A percentile compares a stretch with the other conserved stretches of the same genome.
These are phyloP conservation scores for Sturmia bella DNA, from an alignment of 2,888 invertebrate genomes.

Conservation along the genomic window DNA sequence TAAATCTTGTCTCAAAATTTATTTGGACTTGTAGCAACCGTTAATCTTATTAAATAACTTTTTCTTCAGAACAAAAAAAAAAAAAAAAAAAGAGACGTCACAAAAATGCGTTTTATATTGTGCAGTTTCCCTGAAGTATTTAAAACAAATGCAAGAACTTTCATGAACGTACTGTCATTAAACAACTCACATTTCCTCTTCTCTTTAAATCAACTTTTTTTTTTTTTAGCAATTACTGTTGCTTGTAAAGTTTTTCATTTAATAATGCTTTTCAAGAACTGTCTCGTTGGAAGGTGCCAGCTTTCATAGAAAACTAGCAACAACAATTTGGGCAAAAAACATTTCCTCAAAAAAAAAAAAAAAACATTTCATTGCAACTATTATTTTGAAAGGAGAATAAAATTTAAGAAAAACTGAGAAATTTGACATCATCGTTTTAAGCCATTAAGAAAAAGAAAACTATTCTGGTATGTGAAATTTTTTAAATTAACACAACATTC, in stretches of 20 bases:
- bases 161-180: constrained; percentile 1
- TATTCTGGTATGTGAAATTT: background rate
- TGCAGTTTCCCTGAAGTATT: background rate
- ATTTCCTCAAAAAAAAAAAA: background rate
- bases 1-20: no score
- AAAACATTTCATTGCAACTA: background rate
- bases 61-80: background rate
- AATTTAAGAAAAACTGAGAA: background rate
- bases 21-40: no score
- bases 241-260: constrained; percentile 8
- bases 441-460: background rate
- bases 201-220: background rate
- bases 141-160: background rate
- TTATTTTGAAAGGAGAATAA: background rate
- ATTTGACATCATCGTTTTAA: constrained; percentile 3
- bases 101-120: background rate
- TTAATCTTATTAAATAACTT: no score
- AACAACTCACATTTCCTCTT: constrained; percentile 1
- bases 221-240: constrained; percentile 11
- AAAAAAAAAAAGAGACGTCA: background rate
- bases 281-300: background rate
- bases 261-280: constrained; percentile 17
- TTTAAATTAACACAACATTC: constrained; percentile 15
- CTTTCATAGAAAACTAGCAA: constrained; percentile 9
- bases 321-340: constrained; percentile 7